Conservation (phyloP, 2,113 vertebrate genomes). For the Vanacampus margaritifer region DNA sequence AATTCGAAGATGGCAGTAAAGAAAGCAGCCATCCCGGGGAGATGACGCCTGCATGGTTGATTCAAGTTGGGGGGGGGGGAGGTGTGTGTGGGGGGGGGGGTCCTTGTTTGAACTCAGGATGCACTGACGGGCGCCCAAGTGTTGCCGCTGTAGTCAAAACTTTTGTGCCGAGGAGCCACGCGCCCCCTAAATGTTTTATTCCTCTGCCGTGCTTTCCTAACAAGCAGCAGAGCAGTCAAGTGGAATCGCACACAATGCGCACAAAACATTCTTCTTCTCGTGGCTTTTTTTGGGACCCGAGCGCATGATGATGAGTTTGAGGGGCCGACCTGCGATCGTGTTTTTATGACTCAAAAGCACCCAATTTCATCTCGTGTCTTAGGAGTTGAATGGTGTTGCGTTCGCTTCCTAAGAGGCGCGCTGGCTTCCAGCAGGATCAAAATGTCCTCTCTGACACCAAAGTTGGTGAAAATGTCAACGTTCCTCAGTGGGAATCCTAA, state of each 20-base stretch:
- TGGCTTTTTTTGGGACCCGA: not conserved
- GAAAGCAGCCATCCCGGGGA: slow-evolving; percentile 37
- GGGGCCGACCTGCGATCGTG: not conserved
- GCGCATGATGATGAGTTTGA: not conserved
- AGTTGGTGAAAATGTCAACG: no score
- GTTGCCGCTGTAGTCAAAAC: slow-evolving; percentile 20
- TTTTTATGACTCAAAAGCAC: not conserved
- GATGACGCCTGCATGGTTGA: slow-evolving; percentile 34
- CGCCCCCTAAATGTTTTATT: slow-evolving; percentile 11
- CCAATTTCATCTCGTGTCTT: not conserved
- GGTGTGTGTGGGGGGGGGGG: not conserved
- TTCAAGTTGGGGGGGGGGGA: slow-evolving; percentile 23
- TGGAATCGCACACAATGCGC: not conserved
- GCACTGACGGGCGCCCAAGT: slow-evolving; percentile 14
- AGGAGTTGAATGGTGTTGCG: not conserved
- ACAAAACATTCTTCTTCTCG: not conserved
- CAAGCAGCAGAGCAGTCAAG: slow-evolving; percentile 9
- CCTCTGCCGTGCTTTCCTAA: not conserved
- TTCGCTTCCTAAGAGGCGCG: not conserved
- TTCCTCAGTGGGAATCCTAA: no score
- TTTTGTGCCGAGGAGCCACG: slow-evolving; percentile 2
- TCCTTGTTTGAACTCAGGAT: slow-evolving; percentile 29
- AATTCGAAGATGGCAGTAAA: slow-evolving; percentile 41
- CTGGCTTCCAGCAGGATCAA: no score
- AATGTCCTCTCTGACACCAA: not conserved